Conservation (phyloP, 2,888 invertebrate species). For the Lamproptera curius region DNA sequence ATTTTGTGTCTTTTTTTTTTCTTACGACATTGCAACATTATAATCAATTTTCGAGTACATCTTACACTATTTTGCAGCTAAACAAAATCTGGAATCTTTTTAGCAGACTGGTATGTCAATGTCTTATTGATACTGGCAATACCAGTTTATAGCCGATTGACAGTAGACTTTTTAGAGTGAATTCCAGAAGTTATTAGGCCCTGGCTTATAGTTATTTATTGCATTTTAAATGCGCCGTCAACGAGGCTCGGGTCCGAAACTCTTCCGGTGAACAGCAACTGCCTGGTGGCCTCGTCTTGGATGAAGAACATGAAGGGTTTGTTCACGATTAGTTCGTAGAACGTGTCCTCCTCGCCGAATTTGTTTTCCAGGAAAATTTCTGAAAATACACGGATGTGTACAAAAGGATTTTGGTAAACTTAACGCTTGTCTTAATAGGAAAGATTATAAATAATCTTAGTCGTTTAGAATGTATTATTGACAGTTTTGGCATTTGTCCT, state of each 20-base stretch:
- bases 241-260: constrained; percentile 79
- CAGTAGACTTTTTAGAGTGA: too few relatives aligned
- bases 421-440: too few relatives aligned
- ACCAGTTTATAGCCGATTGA: too few relatives aligned
- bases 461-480: background rate
- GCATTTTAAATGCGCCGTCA: constrained; percentile 43
- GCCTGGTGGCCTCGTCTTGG: constrained; percentile 85
- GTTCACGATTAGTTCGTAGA: constrained; percentile 81
- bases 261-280: constrained; percentile 86
- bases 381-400: too few relatives aligned
- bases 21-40: too few relatives aligned
- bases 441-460: background rate
- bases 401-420: too few relatives aligned
- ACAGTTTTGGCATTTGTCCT: too few relatives aligned
- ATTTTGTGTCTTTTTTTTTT: too few relatives aligned
- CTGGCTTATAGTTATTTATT: background rate
- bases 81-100: too few relatives aligned
- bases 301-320: constrained; percentile 90
- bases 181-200: too few relatives aligned
- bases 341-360: constrained; percentile 80
- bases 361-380: constrained; percentile 84
- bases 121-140: background rate
- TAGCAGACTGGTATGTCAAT: background rate
- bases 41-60: too few relatives aligned
- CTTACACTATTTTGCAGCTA: too few relatives aligned